Conservation (phyloP, 2,797 vertebrate species). For the Anomalospiza imberbis region DNA sequence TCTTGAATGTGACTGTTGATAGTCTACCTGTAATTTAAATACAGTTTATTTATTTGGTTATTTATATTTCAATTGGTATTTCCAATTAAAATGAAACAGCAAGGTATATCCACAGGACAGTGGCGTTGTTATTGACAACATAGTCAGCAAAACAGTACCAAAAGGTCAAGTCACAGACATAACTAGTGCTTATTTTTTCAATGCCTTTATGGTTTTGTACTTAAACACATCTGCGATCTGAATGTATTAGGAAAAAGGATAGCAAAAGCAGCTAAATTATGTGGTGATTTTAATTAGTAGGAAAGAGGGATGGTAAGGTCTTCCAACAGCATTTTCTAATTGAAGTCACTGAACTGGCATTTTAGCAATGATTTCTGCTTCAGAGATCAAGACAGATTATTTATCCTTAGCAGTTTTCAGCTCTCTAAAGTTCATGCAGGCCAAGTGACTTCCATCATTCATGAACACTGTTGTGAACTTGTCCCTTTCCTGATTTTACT, state of each 20-base stretch:
- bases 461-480: not conserved
- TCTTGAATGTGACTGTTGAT: not conserved
- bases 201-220: not conserved
- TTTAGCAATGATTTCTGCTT: constrained; percentile 46
- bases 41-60: not conserved
- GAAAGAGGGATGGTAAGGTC: not conserved
- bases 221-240: not conserved
- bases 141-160: not conserved
- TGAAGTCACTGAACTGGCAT: constrained; percentile 48
- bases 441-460: constrained; percentile 3
- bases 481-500: not conserved
- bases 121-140: not conserved
- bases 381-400: constrained; percentile 45
- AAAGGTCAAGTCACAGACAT: not conserved
- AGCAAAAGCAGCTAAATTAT: constrained; percentile 5
- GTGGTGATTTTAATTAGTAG: constrained; percentile 3
- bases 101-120: not conserved
- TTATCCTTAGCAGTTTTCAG: constrained; percentile 16
- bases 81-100: not conserved
- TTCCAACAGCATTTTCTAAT: constrained; percentile 43
- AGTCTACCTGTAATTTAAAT: not conserved
- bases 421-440: constrained; percentile 25
- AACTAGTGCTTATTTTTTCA: not conserved
- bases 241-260: not conserved
- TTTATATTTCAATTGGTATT: not conserved